Conservation (phyloP, 1,140 invertebrate genomes). For the Monomorium pharaonis region DNA sequence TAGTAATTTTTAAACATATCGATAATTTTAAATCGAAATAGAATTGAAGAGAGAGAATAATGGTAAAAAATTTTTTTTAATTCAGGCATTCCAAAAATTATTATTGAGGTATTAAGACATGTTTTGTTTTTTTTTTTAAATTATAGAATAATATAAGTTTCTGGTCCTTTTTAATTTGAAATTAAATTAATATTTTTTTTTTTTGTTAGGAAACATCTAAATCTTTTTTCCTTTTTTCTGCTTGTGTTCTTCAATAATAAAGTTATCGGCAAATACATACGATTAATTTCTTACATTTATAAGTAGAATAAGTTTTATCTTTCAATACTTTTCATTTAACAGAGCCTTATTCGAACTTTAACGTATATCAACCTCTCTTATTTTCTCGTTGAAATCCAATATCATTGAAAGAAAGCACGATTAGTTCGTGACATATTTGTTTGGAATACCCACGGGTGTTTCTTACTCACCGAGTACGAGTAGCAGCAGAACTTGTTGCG, state of each 20-base stretch:
- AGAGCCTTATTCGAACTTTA: not conserved
- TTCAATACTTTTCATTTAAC: not conserved
- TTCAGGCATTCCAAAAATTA: not conserved
- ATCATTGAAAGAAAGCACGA: not conserved
- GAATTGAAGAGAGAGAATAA: too few relatives aligned
- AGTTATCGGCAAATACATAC: not conserved
- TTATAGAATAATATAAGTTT: not conserved
- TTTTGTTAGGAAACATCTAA: not conserved
- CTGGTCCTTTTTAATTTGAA: not conserved
- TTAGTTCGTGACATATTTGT: not conserved
- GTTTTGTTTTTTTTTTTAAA: not conserved
- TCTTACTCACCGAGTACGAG: constrained; percentile 82
- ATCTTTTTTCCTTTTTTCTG: not conserved
- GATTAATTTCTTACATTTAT: not conserved
- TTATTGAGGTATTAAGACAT: not conserved
- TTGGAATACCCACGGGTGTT: constrained; percentile 22
- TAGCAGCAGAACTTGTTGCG: constrained; percentile 84
- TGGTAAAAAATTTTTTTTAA: not conserved
- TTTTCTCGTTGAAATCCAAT: not conserved
- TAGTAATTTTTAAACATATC: not conserved
- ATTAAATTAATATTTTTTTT: not conserved
- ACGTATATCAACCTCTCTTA: not conserved
- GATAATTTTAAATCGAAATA: not conserved
- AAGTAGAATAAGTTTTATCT: not conserved
- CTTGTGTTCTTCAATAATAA: not conserved